Conservation (phyloP, 2,113 vertebrate species). For the Myrmophylax atrothorax region DNA sequence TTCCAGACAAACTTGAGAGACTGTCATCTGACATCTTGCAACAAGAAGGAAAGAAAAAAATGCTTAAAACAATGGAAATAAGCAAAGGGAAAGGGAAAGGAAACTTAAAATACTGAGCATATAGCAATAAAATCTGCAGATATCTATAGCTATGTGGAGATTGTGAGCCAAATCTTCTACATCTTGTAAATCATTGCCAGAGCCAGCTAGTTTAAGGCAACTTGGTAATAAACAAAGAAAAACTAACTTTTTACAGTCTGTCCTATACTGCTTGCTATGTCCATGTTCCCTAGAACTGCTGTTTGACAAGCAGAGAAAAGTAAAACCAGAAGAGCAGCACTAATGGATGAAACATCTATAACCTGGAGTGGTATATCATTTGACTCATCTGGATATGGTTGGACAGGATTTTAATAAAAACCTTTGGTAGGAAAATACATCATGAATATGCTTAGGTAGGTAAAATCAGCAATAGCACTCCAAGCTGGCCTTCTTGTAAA, state of each 20-base stretch:
- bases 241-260: not conserved
- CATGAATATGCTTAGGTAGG: not conserved
- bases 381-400: not conserved
- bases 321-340: not conserved
- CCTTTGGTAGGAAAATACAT: not conserved
- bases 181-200: not conserved
- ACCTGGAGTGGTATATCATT: accelerated
- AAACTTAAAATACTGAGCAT: not conserved
- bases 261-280: not conserved
- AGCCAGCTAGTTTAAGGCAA: not conserved
- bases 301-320: not conserved
- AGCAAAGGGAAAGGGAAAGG: not conserved
- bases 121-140: not conserved
- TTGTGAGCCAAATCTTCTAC: not conserved
- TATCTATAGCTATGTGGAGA: not conserved
- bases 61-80: not conserved
- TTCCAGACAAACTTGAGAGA: slow-evolving; percentile 19
- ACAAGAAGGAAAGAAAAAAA: not conserved
- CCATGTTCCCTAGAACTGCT: not conserved
- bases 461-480: not conserved
- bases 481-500: not conserved
- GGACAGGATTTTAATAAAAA: not conserved
- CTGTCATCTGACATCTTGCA: not conserved
- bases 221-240: not conserved
- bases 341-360: not conserved